These are phyloP conservation scores for Dryomyza anilis DNA, from an alignment of 2,888 invertebrate species.

Conservation along the genomic window DNA sequence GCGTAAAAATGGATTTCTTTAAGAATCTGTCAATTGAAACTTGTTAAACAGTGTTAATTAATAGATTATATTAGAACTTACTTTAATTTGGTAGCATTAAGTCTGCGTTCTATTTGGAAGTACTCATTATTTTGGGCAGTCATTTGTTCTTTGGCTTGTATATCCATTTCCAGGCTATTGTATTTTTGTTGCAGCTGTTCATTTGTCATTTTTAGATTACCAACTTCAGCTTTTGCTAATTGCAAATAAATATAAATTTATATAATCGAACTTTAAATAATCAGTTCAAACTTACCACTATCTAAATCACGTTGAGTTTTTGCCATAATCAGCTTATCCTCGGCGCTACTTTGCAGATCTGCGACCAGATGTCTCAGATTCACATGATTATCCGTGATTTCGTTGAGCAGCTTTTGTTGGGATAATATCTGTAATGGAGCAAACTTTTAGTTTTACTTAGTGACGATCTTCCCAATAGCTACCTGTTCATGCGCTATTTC, in stretches of 20 bases:
- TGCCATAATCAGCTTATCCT: conserved; percentile 56
- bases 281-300: conserved; percentile 40
- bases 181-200: conserved; percentile 43
- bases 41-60: neutral
- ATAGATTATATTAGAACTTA: conserved; percentile 32
- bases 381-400: conserved; percentile 60
- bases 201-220: conserved; percentile 43
- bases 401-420: conserved; percentile 56
- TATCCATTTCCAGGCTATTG: conserved; percentile 36
- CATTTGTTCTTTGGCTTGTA: conserved; percentile 39
- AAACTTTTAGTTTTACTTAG: neutral
- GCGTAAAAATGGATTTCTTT: conserved; percentile 47
- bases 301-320: conserved; percentile 58
- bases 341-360: conserved; percentile 57
- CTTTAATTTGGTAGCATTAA: conserved; percentile 52
- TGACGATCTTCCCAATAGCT: too few species aligned
- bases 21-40: conserved; percentile 46
- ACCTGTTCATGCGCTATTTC: conserved; percentile 54
- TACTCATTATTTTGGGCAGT: conserved; percentile 40
- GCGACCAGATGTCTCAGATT: conserved; percentile 58
- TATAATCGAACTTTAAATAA: neutral
- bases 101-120: conserved; percentile 48
- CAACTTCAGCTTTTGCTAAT: conserved; percentile 53
- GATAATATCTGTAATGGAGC: conserved; percentile 45
- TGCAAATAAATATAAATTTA: neutral